A percentile compares a stretch with the other conserved stretches of the same genome.
phyloP scores from a whole-genome alignment of 2,113 vertebrate genomes.

The Scomber japonicus region DNA sequence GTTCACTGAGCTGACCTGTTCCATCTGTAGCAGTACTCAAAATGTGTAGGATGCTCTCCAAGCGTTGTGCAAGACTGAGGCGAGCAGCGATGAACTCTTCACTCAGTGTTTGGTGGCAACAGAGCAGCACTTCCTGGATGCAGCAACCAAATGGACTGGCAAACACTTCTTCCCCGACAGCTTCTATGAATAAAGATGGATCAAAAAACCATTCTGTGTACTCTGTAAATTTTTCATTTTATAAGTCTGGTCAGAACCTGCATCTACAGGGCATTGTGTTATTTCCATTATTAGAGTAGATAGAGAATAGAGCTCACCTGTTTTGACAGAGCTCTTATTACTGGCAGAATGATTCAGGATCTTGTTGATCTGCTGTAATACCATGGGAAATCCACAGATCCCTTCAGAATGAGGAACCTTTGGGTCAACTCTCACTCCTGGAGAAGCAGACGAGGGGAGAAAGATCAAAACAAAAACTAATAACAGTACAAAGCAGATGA shows the following conservation, averaged over 20 bases:
- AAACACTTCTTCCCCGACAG: conserved; percentile 82
- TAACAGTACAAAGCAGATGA: not conserved
- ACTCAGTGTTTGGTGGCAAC: conserved; percentile 86
- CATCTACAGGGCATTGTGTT: not conserved
- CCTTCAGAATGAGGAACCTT: conserved; percentile 80
- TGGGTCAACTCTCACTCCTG: conserved; percentile 87
- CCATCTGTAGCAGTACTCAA: conserved; percentile 82
- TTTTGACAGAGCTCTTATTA: conserved; percentile 84
- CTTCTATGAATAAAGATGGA: conserved; percentile 55
- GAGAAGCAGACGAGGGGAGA: not conserved
- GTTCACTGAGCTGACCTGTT: conserved; percentile 79
- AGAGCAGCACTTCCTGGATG: conserved; percentile 90
- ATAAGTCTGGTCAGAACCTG: not conserved
- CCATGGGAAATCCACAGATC: conserved; percentile 90
- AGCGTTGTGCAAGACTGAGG: conserved; percentile 83
- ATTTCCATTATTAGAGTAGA: not conserved
- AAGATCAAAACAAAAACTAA: conserved; percentile 2
- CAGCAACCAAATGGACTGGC: conserved; percentile 86
- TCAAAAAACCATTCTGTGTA: not conserved
- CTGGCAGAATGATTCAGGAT: conserved; percentile 88
- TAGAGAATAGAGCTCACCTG: conserved; percentile 78
- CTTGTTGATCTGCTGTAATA: conserved; percentile 94
- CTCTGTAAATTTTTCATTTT: not conserved
- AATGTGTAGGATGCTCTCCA: conserved; percentile 86
- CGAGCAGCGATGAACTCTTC: conserved; percentile 88